These are phyloP conservation scores for Cynaeus angustus DNA, from an alignment of 2,888 invertebrate genomes.

Conservation along the genomic window DNA sequence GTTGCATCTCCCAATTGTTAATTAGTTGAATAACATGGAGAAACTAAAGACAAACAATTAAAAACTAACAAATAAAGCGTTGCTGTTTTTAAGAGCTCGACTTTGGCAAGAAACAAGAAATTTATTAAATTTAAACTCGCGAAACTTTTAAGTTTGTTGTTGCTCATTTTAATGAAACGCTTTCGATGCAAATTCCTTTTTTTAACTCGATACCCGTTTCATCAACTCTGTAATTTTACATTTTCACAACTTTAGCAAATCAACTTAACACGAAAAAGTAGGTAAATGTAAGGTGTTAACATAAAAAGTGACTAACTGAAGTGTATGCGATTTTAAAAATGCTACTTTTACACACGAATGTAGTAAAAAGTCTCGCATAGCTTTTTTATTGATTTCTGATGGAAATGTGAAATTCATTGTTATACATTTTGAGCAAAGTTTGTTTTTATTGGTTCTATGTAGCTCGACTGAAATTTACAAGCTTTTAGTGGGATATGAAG, in stretches of 20 bases:
- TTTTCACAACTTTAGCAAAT: constrained; percentile 2
- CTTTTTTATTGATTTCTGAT: constrained; percentile 39
- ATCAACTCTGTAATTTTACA: background rate
- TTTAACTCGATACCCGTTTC: constrained; percentile 12
- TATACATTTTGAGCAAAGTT: constrained; percentile 39
- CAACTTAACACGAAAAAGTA: no score
- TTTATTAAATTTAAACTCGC: constrained; percentile 17
- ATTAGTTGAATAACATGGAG: constrained; percentile 8
- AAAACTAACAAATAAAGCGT: constrained; percentile 6
- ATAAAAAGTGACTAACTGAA: no score
- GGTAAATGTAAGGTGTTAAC: no score
- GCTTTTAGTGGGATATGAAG: constrained; percentile 33
- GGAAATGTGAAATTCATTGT: constrained; percentile 40
- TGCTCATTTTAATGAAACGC: constrained; percentile 12
- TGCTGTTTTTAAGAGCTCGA: constrained; percentile 11
- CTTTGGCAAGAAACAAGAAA: constrained; percentile 12
- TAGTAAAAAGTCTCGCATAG: background rate
- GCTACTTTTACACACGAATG: constrained; percentile 6
- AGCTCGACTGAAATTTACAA: constrained; percentile 36
- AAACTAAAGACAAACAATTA: constrained; percentile 2
- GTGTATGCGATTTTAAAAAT: constrained; percentile 3
- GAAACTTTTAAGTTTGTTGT: constrained; percentile 15
- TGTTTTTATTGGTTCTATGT: constrained; percentile 32
- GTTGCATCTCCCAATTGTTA: constrained; percentile 10
- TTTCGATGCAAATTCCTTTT: constrained; percentile 22